Percentiles rank a stretch among this genome's conserved stretches.
These are phyloP conservation scores for Etheostoma perlongum DNA, from an alignment of 2,797 vertebrate species.

Conservation along the genomic window DNA sequence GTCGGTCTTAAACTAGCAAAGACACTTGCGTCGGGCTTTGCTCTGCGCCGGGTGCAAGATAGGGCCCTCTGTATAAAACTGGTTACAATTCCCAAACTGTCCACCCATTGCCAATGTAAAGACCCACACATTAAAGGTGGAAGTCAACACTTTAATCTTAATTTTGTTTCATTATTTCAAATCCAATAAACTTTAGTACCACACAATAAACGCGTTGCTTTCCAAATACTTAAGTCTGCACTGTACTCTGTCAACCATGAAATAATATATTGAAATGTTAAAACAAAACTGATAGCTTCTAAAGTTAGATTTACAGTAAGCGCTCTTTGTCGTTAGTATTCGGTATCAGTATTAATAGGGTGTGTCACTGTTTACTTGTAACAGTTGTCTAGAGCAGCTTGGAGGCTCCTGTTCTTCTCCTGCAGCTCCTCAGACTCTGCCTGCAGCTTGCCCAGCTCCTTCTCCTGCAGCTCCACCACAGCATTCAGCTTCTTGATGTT, in stretches of 20 bases:
- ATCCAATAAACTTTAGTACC: background rate
- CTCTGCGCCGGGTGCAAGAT: too few relatives aligned
- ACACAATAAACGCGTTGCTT: background rate
- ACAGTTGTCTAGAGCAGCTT: conserved; percentile 92
- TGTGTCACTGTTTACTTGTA: conserved; percentile 88
- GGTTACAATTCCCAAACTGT: background rate
- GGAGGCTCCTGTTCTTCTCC: conserved; percentile 93
- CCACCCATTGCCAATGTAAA: background rate
- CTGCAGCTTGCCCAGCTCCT: conserved; percentile 88
- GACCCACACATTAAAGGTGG: background rate
- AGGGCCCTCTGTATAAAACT: background rate
- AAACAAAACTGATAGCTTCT: background rate
- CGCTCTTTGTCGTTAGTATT: background rate
- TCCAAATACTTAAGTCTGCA: background rate
- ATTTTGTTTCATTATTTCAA: background rate
- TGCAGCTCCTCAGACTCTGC: conserved; percentile 89
- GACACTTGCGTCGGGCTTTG: too few relatives aligned
- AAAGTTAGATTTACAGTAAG: background rate
- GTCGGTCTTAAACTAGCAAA: too few relatives aligned
- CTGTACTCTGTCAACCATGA: background rate
- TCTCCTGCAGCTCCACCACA: conserved; percentile 94
- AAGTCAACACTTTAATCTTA: background rate
- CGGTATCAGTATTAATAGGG: background rate
- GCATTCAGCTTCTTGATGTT: conserved; percentile 94
- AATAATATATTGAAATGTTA: background rate